A percentile compares a stretch with the other conserved stretches of the same genome.
Conservation (phyloP, 2,888 invertebrate genomes). For the Fragum whitleyi region DNA sequence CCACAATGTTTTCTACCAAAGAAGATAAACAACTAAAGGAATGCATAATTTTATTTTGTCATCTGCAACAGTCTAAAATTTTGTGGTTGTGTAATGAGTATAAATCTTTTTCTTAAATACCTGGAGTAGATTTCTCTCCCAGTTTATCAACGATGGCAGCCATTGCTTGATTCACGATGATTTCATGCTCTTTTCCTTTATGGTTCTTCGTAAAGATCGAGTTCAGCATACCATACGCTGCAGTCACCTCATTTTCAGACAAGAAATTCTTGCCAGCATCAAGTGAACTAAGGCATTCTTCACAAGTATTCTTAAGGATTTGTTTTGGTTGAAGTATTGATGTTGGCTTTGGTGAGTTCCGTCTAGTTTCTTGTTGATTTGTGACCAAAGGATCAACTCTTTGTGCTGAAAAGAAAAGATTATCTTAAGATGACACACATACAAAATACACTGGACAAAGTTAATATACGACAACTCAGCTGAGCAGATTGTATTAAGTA, state of each 20-base stretch:
- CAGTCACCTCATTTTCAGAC: constrained; percentile 15
- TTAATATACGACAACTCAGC: no score
- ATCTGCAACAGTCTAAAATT: no score
- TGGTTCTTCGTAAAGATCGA: constrained; percentile 52
- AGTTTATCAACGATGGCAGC: constrained; percentile 45
- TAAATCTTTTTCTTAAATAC: no score
- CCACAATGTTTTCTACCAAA: not conserved
- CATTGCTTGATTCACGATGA: constrained; percentile 48
- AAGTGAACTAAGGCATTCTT: constrained; percentile 15
- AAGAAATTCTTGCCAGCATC: not conserved
- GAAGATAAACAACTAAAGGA: not conserved
- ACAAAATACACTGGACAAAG: no score
- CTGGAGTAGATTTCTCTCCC: constrained; percentile 51
- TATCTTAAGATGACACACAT: no score
- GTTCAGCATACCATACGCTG: constrained; percentile 51
- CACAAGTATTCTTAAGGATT: constrained; percentile 6
- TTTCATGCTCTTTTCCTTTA: constrained; percentile 45
- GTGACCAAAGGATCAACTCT: not conserved
- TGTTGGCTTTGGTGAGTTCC: not conserved
- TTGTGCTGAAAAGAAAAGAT: not conserved
- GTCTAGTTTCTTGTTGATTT: not conserved
- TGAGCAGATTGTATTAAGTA: no score
- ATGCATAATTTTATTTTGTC: not conserved
- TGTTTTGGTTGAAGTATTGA: not conserved
- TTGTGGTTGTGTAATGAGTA: no score